phyloP scores from a whole-genome alignment of 2,888 invertebrate species.

The Agrochola lota region DNA sequence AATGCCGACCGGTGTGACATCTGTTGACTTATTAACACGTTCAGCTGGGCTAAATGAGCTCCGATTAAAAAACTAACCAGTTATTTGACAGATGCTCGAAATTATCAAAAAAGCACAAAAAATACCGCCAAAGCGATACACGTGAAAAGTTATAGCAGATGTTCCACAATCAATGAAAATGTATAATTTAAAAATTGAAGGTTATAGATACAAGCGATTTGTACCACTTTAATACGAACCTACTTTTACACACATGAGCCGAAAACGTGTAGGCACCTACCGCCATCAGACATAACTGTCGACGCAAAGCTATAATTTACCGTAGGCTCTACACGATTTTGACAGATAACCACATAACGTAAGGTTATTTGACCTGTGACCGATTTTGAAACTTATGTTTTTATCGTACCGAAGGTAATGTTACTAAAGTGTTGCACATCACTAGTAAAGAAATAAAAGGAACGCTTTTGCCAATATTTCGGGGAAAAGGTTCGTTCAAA shows the following conservation, averaged over 20 bases:
- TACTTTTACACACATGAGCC: conserved; percentile 64
- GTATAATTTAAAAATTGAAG: conserved; percentile 30
- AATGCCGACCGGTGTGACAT: conserved; percentile 62
- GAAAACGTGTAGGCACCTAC: conserved; percentile 63
- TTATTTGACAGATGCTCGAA: conserved; percentile 38
- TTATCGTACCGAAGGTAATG: conserved; percentile 20
- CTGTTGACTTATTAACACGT: conserved; percentile 56
- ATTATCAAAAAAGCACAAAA: conserved; percentile 22
- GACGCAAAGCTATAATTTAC: conserved; percentile 64
- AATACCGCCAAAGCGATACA: conserved; percentile 23
- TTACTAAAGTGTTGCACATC: conserved; percentile 37
- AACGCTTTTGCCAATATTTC: not conserved
- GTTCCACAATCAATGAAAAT: conserved; percentile 23
- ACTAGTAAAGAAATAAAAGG: conserved; percentile 29
- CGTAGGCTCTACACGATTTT: conserved; percentile 67
- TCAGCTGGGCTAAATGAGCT: conserved; percentile 44
- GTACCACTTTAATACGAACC: conserved; percentile 56
- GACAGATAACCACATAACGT: conserved; percentile 55
- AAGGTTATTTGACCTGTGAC: conserved; percentile 53
- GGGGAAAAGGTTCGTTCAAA: conserved; percentile 7
- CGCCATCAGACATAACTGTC: conserved; percentile 66
- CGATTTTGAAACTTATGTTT: conserved; percentile 33
- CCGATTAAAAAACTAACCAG: conserved; percentile 43
- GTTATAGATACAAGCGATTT: conserved; percentile 47
- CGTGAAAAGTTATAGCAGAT: conserved; percentile 18